Evolutionary conservation across 2,888 invertebrate genomes (phyloP).

Genomic region (Cantharis nigra): DNA sequence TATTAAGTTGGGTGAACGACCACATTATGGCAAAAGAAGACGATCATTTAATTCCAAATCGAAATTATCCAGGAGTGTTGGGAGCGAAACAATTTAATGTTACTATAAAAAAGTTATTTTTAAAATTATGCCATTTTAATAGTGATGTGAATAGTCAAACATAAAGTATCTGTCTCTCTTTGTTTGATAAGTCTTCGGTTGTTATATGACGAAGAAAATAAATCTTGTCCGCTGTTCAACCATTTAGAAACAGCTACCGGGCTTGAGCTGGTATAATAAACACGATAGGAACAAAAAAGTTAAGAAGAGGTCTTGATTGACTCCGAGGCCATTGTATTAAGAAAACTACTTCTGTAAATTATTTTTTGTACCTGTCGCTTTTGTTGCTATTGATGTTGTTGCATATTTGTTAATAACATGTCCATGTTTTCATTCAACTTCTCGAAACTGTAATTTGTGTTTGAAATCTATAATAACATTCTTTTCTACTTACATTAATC

Average conservation of each 20-base stretch:
- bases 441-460: constrained; percentile 16
- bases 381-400: constrained; percentile 9
- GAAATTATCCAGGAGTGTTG: constrained; percentile 13
- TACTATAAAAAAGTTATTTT: constrained; percentile 13
- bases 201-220: constrained; percentile 10
- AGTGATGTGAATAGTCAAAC: not conserved
- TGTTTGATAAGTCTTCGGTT: not conserved
- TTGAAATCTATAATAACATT: constrained; percentile 21
- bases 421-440: constrained; percentile 7
- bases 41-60: constrained; percentile 19
- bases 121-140: constrained; percentile 17
- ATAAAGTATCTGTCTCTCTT: constrained; percentile 6
- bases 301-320: constrained; percentile 24
- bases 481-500: constrained; percentile 6
- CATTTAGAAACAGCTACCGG: constrained; percentile 30
- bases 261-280: constrained; percentile 26
- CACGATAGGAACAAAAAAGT: constrained; percentile 22
- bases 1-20: constrained; percentile 19
- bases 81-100: constrained; percentile 12
- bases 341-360: constrained; percentile 19
- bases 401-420: constrained; percentile 20
- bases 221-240: constrained; percentile 18
- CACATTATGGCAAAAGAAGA: constrained; percentile 20
- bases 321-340: constrained; percentile 24
- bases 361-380: constrained; percentile 16